Base-by-base conservation (phyloP, 2,797 vertebrate species). In the Halcyon badia region DNA sequence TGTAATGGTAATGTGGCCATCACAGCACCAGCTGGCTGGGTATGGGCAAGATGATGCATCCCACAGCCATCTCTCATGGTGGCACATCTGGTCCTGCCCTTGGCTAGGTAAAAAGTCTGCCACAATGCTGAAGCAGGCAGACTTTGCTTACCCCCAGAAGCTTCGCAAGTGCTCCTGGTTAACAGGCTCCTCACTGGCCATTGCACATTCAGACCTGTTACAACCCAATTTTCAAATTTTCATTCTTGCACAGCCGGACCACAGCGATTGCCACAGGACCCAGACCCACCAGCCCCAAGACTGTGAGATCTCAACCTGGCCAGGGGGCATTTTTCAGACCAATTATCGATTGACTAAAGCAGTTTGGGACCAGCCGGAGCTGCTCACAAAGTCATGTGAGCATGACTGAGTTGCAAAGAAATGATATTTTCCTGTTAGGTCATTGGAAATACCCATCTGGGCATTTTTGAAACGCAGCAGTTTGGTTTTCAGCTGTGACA, bases 391-490 rank as follows among this genome's bases (percentile, higher is more conserved):
- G 57, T n/a, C 26, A 6, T n/a, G 51, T 26, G 51, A 52, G 51
- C 51, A 17, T 52, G 51, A 30, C 26, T 17, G 51, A 78, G 83
- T 76, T 69, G 69, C 1, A 22, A 39, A 65, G 83, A 51, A 71
- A 65, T 0, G 0, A 62, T 93, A 14, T 88, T 96, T 95, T 90
- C 93, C 73, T 65, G 7, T 94, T 66, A 92, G 73, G 39, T 87
- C 93, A 90, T 11, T 93, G 93, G 94, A 96, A 97, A 96, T 96
- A 96, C 90, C 83, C 90, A 56, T 87, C 58, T 93, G 62, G 93
- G 70, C 83, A 76, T 33, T 83, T 82, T 4, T 41, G 88, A 92
- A 95, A 81, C 4, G 77, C 42, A 82, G 35, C 51, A 16, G 46
- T 91, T 96, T 75, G 46, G 69, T 89, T 94, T 96, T 87, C 83